A percentile compares a stretch with the other conserved stretches of the same genome.
Evolutionary conservation across 1,140 invertebrate species (phyloP).

Genomic region (Pissodes strobi): DNA sequence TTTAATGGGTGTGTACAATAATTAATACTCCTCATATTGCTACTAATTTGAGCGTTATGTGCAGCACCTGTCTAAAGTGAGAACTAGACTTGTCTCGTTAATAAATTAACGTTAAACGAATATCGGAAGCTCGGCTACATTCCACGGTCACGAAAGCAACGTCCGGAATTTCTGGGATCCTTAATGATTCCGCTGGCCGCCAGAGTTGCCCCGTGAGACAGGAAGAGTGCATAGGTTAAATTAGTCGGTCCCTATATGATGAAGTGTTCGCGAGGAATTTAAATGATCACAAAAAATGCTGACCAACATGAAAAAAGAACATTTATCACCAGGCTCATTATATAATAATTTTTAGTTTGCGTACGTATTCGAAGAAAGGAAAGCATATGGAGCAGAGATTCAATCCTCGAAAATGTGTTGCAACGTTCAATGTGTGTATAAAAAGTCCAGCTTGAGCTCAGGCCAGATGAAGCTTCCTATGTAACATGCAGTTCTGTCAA

Average conservation of each 20-base stretch:
- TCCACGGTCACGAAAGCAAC: constrained; percentile 10
- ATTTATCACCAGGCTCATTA: constrained; percentile 20
- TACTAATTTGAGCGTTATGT: constrained; percentile 2
- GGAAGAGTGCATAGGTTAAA: constrained; percentile 29
- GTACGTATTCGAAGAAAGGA: no score
- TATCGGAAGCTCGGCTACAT: constrained; percentile 29
- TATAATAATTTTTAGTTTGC: background rate
- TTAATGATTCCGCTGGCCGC: constrained; percentile 22
- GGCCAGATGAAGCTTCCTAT: no score
- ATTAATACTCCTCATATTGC: background rate
- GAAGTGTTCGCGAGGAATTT: constrained; percentile 27
- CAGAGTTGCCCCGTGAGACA: constrained; percentile 24
- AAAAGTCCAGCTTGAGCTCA: no score
- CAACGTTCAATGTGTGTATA: no score
- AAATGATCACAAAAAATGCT: constrained; percentile 31
- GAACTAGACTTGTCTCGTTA: constrained; percentile 24
- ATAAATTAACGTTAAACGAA: constrained; percentile 22
- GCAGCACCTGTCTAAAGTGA: constrained; percentile 17
- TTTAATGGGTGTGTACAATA: background rate
- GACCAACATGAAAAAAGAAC: constrained; percentile 27
- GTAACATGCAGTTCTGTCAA: no score
- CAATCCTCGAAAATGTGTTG: no score
- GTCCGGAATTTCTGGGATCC: constrained; percentile 14
- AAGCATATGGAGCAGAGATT: no score
- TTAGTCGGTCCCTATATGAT: constrained; percentile 26